These are phyloP conservation scores for Riptortus pedestris DNA, from an alignment of 1,140 invertebrate genomes.

Conservation along the genomic window DNA sequence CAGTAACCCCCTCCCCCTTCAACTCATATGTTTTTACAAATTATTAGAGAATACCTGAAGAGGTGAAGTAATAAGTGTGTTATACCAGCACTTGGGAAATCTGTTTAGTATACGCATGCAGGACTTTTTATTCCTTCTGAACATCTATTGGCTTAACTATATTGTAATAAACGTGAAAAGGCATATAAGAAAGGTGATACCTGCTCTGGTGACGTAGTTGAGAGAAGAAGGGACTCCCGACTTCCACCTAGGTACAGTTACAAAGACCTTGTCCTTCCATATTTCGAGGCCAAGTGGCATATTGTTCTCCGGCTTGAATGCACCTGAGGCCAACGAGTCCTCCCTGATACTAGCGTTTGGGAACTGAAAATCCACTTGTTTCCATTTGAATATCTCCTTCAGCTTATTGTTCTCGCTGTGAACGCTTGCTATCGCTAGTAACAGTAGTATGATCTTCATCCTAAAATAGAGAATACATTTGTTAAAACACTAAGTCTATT, in stretches of 20 bases:
- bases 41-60: too few relatives aligned
- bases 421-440: not conserved
- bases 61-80: too few relatives aligned
- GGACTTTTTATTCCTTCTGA: too few relatives aligned
- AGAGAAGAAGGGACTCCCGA: slow-evolving; percentile 58
- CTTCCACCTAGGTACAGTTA: slow-evolving; percentile 65
- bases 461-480: too few relatives aligned
- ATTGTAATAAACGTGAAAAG: too few relatives aligned
- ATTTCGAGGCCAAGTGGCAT: slow-evolving; percentile 58
- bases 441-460: not conserved
- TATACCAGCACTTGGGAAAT: too few relatives aligned
- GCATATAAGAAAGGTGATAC: too few relatives aligned
- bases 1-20: too few relatives aligned
- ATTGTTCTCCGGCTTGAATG: slow-evolving; percentile 57
- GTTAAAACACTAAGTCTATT: too few relatives aligned
- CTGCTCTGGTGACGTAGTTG: slow-evolving; percentile 57
- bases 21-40: too few relatives aligned
- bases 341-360: slow-evolving; percentile 48
- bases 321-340: slow-evolving; percentile 47
- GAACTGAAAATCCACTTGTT: slow-evolving; percentile 56
- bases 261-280: slow-evolving; percentile 64
- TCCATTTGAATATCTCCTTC: slow-evolving; percentile 54
- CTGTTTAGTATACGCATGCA: too few relatives aligned
- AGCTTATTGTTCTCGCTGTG: slow-evolving; percentile 28
- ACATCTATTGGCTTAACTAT: too few relatives aligned